Base-by-base conservation (phyloP, 1,140 invertebrate genomes). In the Pectinophora gossypiella region DNA sequence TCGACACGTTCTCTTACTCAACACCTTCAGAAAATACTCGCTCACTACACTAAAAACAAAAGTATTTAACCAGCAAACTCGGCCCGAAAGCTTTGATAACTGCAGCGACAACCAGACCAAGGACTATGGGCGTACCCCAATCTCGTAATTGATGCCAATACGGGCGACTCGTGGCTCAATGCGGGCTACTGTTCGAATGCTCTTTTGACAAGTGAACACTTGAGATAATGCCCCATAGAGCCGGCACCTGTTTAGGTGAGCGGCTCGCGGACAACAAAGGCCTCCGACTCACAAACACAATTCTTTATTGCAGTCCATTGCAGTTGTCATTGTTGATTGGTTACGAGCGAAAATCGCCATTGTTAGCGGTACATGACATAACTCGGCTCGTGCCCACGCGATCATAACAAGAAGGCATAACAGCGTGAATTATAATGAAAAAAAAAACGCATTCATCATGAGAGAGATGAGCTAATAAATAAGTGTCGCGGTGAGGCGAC, bases 1-100 rank as follows among this genome's bases (percentile, higher is more conserved):
- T 70, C 72, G 72, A 76, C 79, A 84, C 82, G 79, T 84, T 79
- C 78, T 71, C 79, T 85, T 85, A 67, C 78, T 64, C 76, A 83
- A 83, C 68, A 68, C 32, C 21, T 45, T 44, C 19, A 44, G 19
- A 44, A 44, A 44, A 19, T n/a, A 32, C 16, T 32, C 21, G 27
- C 50, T 32, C 21, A 45, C 16, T 15, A 3, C 16, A 7, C 21
- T 47, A 61, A 60, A 61, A 56, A 61, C 21, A 53, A 44, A 48
- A 55, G 43, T 59, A 65, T 63, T 27, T 27, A 6, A 27, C 23
- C 12, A 12, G 5, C 23, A 27, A 12, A 16, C 3, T 15, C 36
- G 36, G 10, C 36, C 36, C 15, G 7, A 18, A 18, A 40, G 7
- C 36, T 40, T 9, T 13, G 36, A 40, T 40, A 40, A 13, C 36